Evolutionary conservation across 2,888 invertebrate species (phyloP).

Genomic region (Rhamnusium bicolor): DNA sequence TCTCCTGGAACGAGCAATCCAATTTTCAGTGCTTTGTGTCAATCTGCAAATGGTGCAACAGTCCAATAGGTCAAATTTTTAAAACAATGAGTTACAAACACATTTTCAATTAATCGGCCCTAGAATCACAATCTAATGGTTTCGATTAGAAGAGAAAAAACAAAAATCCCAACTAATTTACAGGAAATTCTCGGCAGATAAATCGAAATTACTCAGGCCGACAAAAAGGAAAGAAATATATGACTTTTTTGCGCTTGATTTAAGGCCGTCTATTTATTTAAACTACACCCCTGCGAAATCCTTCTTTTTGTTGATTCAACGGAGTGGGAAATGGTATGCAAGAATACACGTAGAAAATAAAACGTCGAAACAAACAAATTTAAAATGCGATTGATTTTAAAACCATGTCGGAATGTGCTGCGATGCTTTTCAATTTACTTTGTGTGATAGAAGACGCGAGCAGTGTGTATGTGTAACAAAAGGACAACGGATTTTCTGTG

Average conservation of each 20-base stretch:
- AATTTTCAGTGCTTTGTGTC: background rate
- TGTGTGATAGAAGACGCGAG: conserved; percentile 29
- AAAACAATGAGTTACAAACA: background rate
- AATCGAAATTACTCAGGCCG: conserved; percentile 21
- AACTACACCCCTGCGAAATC: conserved; percentile 30
- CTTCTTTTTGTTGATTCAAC: conserved; percentile 27
- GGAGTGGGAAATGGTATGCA: conserved; percentile 39
- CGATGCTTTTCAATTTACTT: conserved; percentile 44
- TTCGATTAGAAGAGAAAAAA: background rate
- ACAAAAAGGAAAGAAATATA: conserved; percentile 27
- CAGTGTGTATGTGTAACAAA: conserved; percentile 18
- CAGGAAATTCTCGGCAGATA: conserved; percentile 18
- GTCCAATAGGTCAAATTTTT: background rate
- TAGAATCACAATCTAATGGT: background rate
- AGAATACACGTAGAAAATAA: conserved; percentile 33
- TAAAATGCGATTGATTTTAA: conserved; percentile 47
- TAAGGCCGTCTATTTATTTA: conserved; percentile 41
- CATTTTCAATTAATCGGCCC: background rate
- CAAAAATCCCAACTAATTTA: conserved; percentile 29
- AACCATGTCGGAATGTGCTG: conserved; percentile 40
- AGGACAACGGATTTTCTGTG: conserved; percentile 9
- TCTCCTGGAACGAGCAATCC: background rate
- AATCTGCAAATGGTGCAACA: background rate
- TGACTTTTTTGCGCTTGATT: conserved; percentile 38
- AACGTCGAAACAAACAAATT: conserved; percentile 44